Percentiles rank a stretch among this genome's conserved stretches.
Evolutionary conservation across 2,888 invertebrate genomes (phyloP).

Genomic region (Epirrita christyi): DNA sequence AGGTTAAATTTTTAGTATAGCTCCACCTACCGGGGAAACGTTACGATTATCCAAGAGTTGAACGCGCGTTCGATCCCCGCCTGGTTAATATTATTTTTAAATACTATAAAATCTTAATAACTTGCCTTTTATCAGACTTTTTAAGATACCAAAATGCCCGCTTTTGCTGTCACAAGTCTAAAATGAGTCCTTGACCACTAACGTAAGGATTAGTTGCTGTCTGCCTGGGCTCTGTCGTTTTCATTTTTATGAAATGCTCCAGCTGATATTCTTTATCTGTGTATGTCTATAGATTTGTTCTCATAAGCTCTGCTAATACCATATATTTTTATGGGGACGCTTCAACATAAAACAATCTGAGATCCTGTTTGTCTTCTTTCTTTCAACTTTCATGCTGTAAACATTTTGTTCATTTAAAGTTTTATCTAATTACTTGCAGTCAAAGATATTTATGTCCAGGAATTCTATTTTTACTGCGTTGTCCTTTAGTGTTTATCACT

Average conservation of each 20-base stretch:
- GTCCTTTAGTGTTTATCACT: no score
- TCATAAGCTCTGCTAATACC: slow-evolving; percentile 38
- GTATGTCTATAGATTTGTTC: slow-evolving; percentile 32
- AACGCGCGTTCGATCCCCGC: no score
- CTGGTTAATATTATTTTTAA: no score
- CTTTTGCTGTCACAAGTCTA: no score
- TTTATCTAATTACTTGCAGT: neutral
- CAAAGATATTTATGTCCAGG: slow-evolving; percentile 9
- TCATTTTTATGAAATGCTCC: slow-evolving; percentile 7
- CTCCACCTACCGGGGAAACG: no score
- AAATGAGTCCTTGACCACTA: no score
- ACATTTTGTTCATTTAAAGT: slow-evolving; percentile 16
- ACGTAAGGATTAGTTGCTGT: no score
- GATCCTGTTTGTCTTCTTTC: slow-evolving; percentile 33
- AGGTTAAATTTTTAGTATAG: no score
- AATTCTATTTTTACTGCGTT: neutral
- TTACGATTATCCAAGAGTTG: no score
- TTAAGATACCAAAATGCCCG: no score
- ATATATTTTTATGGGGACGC: slow-evolving; percentile 35
- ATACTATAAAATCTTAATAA: no score
- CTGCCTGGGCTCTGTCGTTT: neutral
- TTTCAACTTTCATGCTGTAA: slow-evolving; percentile 31
- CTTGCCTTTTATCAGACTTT: no score
- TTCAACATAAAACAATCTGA: slow-evolving; percentile 35
- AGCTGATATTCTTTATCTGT: slow-evolving; percentile 10